Conservation (phyloP, 2,797 vertebrate genomes). For the Hafferia zeledoni region DNA sequence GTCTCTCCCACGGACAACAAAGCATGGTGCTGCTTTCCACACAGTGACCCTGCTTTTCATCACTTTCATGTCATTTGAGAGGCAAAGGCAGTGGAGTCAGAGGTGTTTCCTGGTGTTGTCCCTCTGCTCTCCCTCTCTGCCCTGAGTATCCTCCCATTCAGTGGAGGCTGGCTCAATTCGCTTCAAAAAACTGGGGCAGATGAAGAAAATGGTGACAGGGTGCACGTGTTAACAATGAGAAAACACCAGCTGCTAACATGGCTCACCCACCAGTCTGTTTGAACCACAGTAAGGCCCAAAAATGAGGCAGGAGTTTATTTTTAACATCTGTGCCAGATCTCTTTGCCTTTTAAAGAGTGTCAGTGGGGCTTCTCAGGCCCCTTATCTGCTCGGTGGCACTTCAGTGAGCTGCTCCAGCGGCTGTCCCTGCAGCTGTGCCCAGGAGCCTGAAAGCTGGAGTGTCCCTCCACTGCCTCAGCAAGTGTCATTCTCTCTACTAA, state of each 20-base stretch:
- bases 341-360: conserved; percentile 65
- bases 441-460: background rate
- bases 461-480: background rate
- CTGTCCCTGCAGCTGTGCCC: background rate
- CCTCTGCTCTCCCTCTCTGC: background rate
- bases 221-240: accelerated
- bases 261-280: background rate
- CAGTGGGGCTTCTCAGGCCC: background rate
- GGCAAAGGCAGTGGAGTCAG: background rate
- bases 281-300: conserved; percentile 4
- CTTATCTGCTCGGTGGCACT: background rate
- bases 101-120: background rate
- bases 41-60: background rate
- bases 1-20: background rate
- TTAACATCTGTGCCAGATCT: conserved; percentile 43
- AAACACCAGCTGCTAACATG: background rate
- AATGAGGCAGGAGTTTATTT: conserved; percentile 57
- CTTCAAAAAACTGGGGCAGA: background rate
- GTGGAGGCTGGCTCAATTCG: background rate
- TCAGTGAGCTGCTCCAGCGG: background rate
- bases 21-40: background rate
- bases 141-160: background rate
- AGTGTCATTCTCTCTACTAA: background rate
- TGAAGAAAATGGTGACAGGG: conserved; percentile 9
- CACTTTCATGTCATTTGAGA: background rate